Evolutionary conservation across 2,113 vertebrate species (phyloP), one percentile per base, ranked within the genome.

Genomic region (Grammomys dolichurus): DNA sequence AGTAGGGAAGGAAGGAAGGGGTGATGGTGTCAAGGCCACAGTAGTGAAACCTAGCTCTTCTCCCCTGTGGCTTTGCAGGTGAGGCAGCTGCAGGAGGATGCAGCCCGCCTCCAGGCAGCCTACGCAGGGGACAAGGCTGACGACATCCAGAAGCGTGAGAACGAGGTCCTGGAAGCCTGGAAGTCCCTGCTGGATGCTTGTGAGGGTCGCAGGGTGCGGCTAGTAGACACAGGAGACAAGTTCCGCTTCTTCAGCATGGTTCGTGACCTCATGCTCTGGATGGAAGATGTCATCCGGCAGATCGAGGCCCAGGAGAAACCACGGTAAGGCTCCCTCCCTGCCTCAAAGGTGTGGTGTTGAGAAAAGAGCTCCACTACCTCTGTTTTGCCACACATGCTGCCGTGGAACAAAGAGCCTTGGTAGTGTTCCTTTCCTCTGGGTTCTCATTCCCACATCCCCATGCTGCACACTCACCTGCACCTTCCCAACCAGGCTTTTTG

Each of bases 231-330:
- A 0, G 99, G 99, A 4, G 99, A 99, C 98, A 99, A 99, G 97
- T 99, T 99, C 99, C 99, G 99, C 51, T 99, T 99, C 98, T 99
- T 99, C 98, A 99, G 99, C 98, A 98, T 99, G 99, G 99, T 99
- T 73, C 99, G 99, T 0, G 99, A 99, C 95, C 99, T 99, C 96
- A 99, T 99, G 99, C 99, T 99, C 36, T 99, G 99, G 99, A 99
- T 99, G 99, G 99, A 99, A 48, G 99, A 99, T 0, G 99, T 99
- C 72, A 99, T 99, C 97, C 99, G 99, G 72, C 99, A 99, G 97
- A 99, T 99, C 20, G 99, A 99, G 97, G 99, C 99, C 93, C 99
- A 99, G 96, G 99, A 99, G 97, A 99, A 99, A 69, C 99, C 99
- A 87, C 99, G 99, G 99, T 99, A 98, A 98, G 0, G 0, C n/a